Evolutionary conservation across 2,888 invertebrate genomes (phyloP), one percentile per base, ranked within the genome.

Genomic region (Emmelina monodactyla): DNA sequence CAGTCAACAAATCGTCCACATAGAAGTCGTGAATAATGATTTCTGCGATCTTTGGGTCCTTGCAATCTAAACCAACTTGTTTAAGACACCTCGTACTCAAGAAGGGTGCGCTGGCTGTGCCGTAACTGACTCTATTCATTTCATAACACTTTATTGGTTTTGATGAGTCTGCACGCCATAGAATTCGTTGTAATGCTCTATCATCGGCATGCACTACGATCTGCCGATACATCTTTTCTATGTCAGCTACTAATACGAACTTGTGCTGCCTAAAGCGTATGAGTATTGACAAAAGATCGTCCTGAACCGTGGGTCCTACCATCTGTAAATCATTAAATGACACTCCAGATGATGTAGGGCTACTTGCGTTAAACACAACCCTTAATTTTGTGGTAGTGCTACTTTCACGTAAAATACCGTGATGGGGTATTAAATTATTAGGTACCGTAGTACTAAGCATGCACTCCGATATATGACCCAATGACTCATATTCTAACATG

Each of bases 101-200:
- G 35, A 39, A 53, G 1, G 47, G 48, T 1, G 48, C 50, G 31
- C 47, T 47, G 2, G 50, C 45, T 1, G 47, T 49, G 11, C 49
- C 51, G 22, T 49, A 50, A 1, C 46, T 50, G 1, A 50, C 47
- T 2, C 47, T 48, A 32, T 52, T 51, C 12, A 51, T 28, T 12
- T 38, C 14, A 35, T 35, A 45, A 1, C 14, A 10, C 12, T 46
- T 37, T 5, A 50, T 4, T 1, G 41, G 37, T 3, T 37, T 16
- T 1, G 28, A 29, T 0, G 42, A 14, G 28, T 47, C 16, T 19
- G 43, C 34, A 34, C 51, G 47, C 50, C 50, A 50, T 1, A 46
- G 1, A 2, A 50, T 42, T n/a, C 38, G 39, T 30, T 45, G 44
- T 6, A 47, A 16, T n/a, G 40, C 34, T 14, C 45, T 16, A 11